These are phyloP conservation scores for Xerus inauris DNA, from an alignment of 2,113 vertebrate genomes.

Conservation along the genomic window DNA sequence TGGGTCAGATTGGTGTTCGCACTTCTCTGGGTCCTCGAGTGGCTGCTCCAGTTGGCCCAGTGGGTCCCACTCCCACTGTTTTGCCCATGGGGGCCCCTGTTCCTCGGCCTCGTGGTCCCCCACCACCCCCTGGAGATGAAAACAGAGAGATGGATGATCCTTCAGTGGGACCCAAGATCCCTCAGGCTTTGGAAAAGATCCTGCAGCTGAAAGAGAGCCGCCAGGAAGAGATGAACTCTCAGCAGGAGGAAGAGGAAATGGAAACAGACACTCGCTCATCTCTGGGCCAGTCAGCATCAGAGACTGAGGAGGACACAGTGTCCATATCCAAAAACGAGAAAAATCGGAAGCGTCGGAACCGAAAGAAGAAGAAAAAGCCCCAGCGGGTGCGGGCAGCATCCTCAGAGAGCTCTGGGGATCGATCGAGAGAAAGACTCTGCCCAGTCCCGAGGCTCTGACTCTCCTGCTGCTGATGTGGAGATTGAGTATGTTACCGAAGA, in stretches of 20 bases:
- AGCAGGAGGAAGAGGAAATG: constrained; percentile 88
- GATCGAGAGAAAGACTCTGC: constrained; percentile 74
- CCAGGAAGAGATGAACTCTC: constrained; percentile 92
- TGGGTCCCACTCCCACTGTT: constrained; percentile 88
- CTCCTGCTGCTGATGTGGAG: constrained; percentile 85
- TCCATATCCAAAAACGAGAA: constrained; percentile 93
- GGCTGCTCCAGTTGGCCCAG: constrained; percentile 81
- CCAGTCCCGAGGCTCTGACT: constrained; percentile 83
- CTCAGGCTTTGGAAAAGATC: constrained; percentile 95
- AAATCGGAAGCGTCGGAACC: constrained; percentile 92
- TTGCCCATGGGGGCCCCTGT: constrained; percentile 85
- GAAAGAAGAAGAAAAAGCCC: constrained; percentile 91
- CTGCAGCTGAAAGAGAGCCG: constrained; percentile 96
- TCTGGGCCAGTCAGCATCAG: constrained; percentile 86
- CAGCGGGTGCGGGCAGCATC: constrained; percentile 58
- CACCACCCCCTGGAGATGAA: constrained; percentile 92
- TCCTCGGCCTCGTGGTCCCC: constrained; percentile 86
- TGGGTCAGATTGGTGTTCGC: constrained; percentile 73
- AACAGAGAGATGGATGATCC: constrained; percentile 91
- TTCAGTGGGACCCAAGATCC: constrained; percentile 93
- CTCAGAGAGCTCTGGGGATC: constrained; percentile 72
- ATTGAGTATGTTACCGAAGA: constrained; percentile 95
- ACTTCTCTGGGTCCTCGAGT: constrained; percentile 79
- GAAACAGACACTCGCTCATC: constrained; percentile 85
- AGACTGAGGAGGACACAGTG: constrained; percentile 89